Evolutionary conservation across 2,797 vertebrate genomes (phyloP).

Genomic region (Phrynocephalus forsythii): DNA sequence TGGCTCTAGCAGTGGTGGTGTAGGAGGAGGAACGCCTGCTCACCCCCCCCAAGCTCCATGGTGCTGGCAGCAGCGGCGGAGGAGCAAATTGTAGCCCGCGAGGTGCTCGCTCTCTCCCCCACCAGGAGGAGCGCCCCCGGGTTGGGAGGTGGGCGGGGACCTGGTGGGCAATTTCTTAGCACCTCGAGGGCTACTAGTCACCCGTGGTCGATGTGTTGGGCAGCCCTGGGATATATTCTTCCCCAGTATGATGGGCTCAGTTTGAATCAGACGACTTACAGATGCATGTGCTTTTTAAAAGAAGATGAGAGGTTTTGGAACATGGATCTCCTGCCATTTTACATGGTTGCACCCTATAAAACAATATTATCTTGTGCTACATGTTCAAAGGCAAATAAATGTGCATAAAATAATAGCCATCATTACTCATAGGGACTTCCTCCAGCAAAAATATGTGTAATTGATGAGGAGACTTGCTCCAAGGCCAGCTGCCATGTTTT

Average conservation of each 20-base stretch:
- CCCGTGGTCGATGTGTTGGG: too few species aligned
- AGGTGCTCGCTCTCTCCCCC: too few species aligned
- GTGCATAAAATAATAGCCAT: background rate
- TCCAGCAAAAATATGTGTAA: slow-evolving; percentile 18
- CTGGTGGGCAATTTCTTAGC: too few species aligned
- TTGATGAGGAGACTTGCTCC: slow-evolving; percentile 16
- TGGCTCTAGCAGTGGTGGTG: too few species aligned
- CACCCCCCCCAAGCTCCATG: too few species aligned
- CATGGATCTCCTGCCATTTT: background rate
- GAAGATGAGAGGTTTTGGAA: background rate
- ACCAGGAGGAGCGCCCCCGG: too few species aligned
- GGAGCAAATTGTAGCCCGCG: too few species aligned
- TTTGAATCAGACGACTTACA: background rate
- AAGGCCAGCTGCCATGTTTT: slow-evolving; percentile 19
- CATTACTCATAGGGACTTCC: background rate
- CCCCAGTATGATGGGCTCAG: background rate
- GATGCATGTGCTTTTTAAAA: background rate
- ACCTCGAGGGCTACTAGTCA: too few species aligned
- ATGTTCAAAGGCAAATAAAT: slow-evolving; percentile 15
- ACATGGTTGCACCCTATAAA: slow-evolving; percentile 19
- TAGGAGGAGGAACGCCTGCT: too few species aligned
- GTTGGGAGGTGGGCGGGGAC: too few species aligned
- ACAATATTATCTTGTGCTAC: slow-evolving; percentile 9
- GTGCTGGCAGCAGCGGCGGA: too few species aligned
- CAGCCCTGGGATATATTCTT: too few species aligned